A percentile compares a stretch with the other conserved stretches of the same genome.
Evolutionary conservation across 1,140 invertebrate genomes (phyloP).

Genomic region (Xylocopa sonorina): DNA sequence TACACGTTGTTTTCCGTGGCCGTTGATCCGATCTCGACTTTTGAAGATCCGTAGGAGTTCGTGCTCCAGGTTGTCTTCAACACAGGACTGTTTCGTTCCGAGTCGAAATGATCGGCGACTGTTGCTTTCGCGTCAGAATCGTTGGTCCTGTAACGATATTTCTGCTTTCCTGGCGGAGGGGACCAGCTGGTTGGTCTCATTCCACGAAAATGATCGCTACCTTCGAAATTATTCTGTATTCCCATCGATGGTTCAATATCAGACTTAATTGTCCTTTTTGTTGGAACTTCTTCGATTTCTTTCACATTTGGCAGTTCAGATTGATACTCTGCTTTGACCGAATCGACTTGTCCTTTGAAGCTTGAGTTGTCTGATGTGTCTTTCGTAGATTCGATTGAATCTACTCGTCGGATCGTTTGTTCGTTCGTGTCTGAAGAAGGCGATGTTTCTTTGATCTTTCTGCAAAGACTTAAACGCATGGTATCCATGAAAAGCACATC

Average conservation of each 20-base stretch:
- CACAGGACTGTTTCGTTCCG: slow-evolving; percentile 33
- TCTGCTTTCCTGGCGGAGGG: slow-evolving; percentile 72
- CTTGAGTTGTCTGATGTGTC: neutral
- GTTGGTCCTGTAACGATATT: slow-evolving; percentile 54
- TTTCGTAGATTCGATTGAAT: neutral
- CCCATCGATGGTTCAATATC: slow-evolving; percentile 9
- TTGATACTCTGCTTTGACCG: neutral
- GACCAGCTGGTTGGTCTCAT: slow-evolving; percentile 80
- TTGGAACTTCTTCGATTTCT: neutral
- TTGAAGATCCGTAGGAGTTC: slow-evolving; percentile 64
- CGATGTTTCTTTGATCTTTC: slow-evolving; percentile 73
- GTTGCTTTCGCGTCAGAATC: neutral
- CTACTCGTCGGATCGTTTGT: neutral
- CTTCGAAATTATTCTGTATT: slow-evolving; percentile 61
- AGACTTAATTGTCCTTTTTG: slow-evolving; percentile 21
- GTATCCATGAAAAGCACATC: slow-evolving; percentile 85
- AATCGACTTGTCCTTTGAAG: slow-evolving; percentile 3
- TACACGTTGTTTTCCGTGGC: slow-evolving; percentile 74
- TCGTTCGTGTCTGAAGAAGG: slow-evolving; percentile 15
- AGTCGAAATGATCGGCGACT: neutral
- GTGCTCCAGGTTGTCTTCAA: slow-evolving; percentile 64
- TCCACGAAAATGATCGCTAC: slow-evolving; percentile 70
- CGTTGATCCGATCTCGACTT: slow-evolving; percentile 70
- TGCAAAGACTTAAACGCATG: slow-evolving; percentile 88
- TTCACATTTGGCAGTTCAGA: neutral